A percentile compares a stretch with the other conserved stretches of the same genome.
Conservation (phyloP, 2,888 invertebrate genomes). For the Quadroppia sp. region DNA sequence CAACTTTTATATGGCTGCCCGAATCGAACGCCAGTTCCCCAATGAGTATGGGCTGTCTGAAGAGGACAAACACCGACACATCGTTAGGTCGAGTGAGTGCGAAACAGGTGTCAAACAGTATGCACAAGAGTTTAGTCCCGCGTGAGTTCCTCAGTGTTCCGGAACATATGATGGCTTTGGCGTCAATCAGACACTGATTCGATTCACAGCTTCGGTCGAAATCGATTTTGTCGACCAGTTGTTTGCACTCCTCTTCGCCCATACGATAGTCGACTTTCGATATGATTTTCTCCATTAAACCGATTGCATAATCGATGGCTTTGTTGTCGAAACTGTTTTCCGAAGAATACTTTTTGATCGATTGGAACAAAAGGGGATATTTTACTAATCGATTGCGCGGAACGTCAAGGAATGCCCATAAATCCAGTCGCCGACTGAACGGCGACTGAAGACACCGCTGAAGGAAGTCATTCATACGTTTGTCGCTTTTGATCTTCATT, state of each 20-base stretch:
- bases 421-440: slow-evolving; percentile 22
- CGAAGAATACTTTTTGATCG: slow-evolving; percentile 19
- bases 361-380: slow-evolving; percentile 20
- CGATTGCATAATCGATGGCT: slow-evolving; percentile 23
- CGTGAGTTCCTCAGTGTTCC: slow-evolving; percentile 18
- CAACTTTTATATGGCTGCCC: slow-evolving; percentile 14
- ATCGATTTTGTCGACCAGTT: slow-evolving; percentile 10
- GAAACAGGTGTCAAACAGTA: slow-evolving; percentile 28
- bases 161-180: slow-evolving; percentile 13
- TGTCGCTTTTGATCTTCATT: slow-evolving; percentile 24
- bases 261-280: slow-evolving; percentile 19
- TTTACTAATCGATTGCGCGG: slow-evolving; percentile 30
- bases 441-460: slow-evolving; percentile 32
- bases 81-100: slow-evolving; percentile 23
- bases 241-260: slow-evolving; percentile 30
- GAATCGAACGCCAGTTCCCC: background rate
- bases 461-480: slow-evolving; percentile 29
- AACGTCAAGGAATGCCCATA: slow-evolving; percentile 24
- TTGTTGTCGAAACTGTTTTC: slow-evolving; percentile 28
- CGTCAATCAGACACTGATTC: background rate
- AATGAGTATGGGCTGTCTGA: slow-evolving; percentile 20
- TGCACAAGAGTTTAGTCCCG: slow-evolving; percentile 24
- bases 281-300: slow-evolving; percentile 32
- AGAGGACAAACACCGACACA: background rate
- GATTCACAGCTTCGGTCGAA: slow-evolving; percentile 25